phyloP scores from a whole-genome alignment of 2,888 invertebrate species.

The Sialis fuliginosa region DNA sequence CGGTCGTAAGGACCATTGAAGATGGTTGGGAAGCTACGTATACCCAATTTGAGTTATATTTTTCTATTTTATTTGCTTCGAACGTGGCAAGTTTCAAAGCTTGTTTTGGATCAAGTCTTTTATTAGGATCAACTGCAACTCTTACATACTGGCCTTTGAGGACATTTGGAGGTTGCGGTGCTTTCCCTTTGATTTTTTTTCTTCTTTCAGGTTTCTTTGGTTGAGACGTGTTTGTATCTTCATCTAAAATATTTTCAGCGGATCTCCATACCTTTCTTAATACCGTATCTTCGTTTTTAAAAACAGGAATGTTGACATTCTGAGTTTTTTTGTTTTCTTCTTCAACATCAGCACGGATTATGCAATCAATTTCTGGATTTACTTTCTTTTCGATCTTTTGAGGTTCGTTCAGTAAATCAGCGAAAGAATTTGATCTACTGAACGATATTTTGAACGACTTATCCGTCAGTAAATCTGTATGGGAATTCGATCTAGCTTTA shows the following conservation, averaged over 20 bases:
- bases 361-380: conserved; percentile 8
- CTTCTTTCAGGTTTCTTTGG: conserved; percentile 21
- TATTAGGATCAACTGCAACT: conserved; percentile 18
- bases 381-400: neutral
- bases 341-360: conserved; percentile 14
- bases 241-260: conserved; percentile 21
- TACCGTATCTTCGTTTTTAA: conserved; percentile 7
- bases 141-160: conserved; percentile 25
- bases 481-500: conserved; percentile 4
- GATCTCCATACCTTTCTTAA: conserved; percentile 24
- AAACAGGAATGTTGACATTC: conserved; percentile 1
- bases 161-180: conserved; percentile 22
- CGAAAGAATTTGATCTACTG: neutral
- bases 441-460: neutral
- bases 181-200: conserved; percentile 18
- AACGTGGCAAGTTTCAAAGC: conserved; percentile 2
- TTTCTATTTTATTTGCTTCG: conserved; percentile 4
- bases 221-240: conserved; percentile 3
- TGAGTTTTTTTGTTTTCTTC: conserved; percentile 6
- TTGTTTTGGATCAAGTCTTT: conserved; percentile 2
- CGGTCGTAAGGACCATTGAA: conserved; percentile 2
- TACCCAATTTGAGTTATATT: conserved; percentile 6
- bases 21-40: conserved; percentile 5
- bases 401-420: neutral
- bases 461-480: conserved; percentile 3